Base-by-base conservation (phyloP, 2,797 vertebrate species). In the Manis pentadactyla region DNA sequence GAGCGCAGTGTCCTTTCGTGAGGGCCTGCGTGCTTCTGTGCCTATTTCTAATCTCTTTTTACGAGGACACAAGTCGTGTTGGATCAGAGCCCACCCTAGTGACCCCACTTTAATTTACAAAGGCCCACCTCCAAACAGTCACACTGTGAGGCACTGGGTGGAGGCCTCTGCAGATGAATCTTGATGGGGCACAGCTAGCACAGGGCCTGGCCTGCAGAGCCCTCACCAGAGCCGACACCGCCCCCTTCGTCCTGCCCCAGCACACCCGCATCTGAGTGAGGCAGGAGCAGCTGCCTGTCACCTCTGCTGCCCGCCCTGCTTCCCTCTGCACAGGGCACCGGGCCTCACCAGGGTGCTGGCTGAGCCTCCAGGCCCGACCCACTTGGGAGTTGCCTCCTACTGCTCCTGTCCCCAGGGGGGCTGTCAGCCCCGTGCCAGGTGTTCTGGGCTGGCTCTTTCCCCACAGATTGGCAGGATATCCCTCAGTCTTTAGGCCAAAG, bases 251-350 rank as follows among this genome's bases (percentile, higher is more conserved):
- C 51, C 46, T 46, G 46, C 46, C 46, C 29, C 29, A 1, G 18
- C 2, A 1, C 9, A 4, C 37, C 46, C 2, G 5, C 7, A 4
- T 42, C 74, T 57, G 17, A 57, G 8, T 4, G 25, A 23, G 34
- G 19, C 49, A 89, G 34, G 39, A 87, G 11, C 17, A 5, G 4
- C 55, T 19, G 21, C 34, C 31, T 11, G 37, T 55, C 34, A 34
- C 17, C 2, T 4, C 4, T 4, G 23, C 55, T 68, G 49, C 37
- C 23, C 7, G 5, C 15, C 27, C 37, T 21, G 23, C 15, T 21
- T 42, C 86, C 63, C 61, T 15, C 46, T 53, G 8, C 23, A 5
- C 0, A 4, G 61, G 13, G 8, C 61, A 21, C 34, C 34, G 31
- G 42, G 46, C 51, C 37, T 55, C 39, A 46, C 27, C 5, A 18